Evolutionary conservation across 1,140 invertebrate species (phyloP).

Genomic region (Eumeta japonica): DNA sequence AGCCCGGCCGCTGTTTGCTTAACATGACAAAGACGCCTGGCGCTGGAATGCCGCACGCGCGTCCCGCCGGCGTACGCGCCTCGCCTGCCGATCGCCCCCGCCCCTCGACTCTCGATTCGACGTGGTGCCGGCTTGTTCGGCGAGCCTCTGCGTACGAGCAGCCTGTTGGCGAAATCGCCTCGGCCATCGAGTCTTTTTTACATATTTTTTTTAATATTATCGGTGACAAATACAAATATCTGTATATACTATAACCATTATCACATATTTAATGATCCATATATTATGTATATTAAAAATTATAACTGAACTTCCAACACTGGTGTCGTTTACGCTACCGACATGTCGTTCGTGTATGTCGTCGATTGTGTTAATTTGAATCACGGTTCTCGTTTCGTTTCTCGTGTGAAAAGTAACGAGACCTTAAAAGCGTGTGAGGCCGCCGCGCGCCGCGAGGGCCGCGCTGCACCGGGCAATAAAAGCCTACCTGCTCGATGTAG

Average conservation of each 20-base stretch:
- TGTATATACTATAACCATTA: no score
- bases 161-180: no score
- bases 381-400: constrained; percentile 3
- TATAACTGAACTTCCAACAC: no score
- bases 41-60: constrained; percentile 31
- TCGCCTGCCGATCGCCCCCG: constrained; percentile 8
- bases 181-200: no score
- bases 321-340: no score
- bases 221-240: no score
- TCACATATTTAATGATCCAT: no score
- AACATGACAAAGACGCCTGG: constrained; percentile 35
- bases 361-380: no score
- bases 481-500: constrained; percentile 45
- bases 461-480: constrained; percentile 28
- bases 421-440: constrained; percentile 10
- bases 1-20: constrained; percentile 32
- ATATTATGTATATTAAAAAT: no score
- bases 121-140: constrained; percentile 30
- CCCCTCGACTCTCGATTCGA: constrained; percentile 23
- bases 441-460: constrained; percentile 1
- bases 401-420: constrained; percentile 23
- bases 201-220: no score
- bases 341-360: no score
- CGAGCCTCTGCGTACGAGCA: constrained; percentile 17
- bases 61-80: constrained; percentile 21